A percentile compares a stretch with the other conserved stretches of the same genome.
Conservation (phyloP, 2,888 invertebrate genomes). For the Eupelmus urozonus region DNA sequence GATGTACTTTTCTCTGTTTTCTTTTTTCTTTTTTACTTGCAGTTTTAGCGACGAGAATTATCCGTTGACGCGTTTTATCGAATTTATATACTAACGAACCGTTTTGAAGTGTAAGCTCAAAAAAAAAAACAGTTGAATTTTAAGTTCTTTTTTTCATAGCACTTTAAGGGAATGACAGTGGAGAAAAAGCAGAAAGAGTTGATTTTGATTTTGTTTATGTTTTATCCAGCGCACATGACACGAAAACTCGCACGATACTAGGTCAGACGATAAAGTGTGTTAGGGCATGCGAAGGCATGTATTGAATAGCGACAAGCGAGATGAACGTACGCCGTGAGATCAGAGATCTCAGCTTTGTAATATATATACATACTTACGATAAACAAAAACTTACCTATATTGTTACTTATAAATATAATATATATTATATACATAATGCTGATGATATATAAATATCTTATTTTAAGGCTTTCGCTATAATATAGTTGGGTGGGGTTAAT, state of each 20-base stretch:
- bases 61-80: slow-evolving; percentile 24
- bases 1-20: slow-evolving; percentile 41
- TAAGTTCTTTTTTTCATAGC: neutral
- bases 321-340: slow-evolving; percentile 51
- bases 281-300: too few relatives aligned
- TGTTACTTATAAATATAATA: slow-evolving; percentile 61
- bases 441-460: slow-evolving; percentile 56
- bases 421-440: slow-evolving; percentile 55
- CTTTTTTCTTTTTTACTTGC: slow-evolving; percentile 33
- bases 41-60: slow-evolving; percentile 25
- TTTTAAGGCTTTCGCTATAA: slow-evolving; percentile 57
- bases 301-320: neutral
- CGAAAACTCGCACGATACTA: slow-evolving; percentile 16
- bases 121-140: neutral
- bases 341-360: slow-evolving; percentile 59
- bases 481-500: slow-evolving; percentile 64
- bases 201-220: slow-evolving; percentile 31
- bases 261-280: too few relatives aligned
- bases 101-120: slow-evolving; percentile 6
- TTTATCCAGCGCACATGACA: slow-evolving; percentile 24
- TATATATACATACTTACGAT: slow-evolving; percentile 56
- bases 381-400: slow-evolving; percentile 56
- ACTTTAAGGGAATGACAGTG: neutral
- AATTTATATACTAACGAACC: slow-evolving; percentile 6
- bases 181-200: neutral